Conservation (phyloP, 2,888 invertebrate genomes). For the Limenitis camilla region DNA sequence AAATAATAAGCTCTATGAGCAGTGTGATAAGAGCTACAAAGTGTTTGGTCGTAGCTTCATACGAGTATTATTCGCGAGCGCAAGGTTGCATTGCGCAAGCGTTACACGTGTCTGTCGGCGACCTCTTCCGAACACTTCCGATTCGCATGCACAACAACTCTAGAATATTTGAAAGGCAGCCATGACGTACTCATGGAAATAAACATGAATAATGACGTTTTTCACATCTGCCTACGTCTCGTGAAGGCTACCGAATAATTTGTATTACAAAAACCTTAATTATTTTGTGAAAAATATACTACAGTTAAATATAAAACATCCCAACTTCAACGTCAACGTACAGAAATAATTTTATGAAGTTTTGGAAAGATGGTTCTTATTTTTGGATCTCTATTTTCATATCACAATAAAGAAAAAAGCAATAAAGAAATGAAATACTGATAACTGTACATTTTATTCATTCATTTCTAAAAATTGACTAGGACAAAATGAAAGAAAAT, state of each 20-base stretch:
- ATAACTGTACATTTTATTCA: too few relatives aligned
- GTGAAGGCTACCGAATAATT: background rate
- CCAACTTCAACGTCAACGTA: too few relatives aligned
- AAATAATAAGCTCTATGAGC: background rate
- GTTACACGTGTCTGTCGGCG: constrained; percentile 58
- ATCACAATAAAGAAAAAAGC: too few relatives aligned
- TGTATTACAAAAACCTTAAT: too few relatives aligned
- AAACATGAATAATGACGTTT: constrained; percentile 20
- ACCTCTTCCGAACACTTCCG: constrained; percentile 69
- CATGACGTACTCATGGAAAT: constrained; percentile 51
- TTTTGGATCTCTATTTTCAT: too few relatives aligned
- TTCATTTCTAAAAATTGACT: too few relatives aligned
- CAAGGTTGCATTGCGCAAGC: constrained; percentile 67
- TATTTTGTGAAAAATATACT: too few relatives aligned
- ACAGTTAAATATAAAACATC: too few relatives aligned
- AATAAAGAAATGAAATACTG: too few relatives aligned
- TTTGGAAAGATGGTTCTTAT: too few relatives aligned
- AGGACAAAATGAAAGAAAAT: too few relatives aligned
- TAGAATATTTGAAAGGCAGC: constrained; percentile 56
- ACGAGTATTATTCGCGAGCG: constrained; percentile 58
- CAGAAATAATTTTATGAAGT: too few relatives aligned
- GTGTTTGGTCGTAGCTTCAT: background rate
- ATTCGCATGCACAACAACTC: constrained; percentile 62
- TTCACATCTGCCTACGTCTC: constrained; percentile 26
- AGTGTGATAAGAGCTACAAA: constrained; percentile 5